Evolutionary conservation across 2,888 invertebrate species (phyloP).

Genomic region (Disparrhopalites patrizii): DNA sequence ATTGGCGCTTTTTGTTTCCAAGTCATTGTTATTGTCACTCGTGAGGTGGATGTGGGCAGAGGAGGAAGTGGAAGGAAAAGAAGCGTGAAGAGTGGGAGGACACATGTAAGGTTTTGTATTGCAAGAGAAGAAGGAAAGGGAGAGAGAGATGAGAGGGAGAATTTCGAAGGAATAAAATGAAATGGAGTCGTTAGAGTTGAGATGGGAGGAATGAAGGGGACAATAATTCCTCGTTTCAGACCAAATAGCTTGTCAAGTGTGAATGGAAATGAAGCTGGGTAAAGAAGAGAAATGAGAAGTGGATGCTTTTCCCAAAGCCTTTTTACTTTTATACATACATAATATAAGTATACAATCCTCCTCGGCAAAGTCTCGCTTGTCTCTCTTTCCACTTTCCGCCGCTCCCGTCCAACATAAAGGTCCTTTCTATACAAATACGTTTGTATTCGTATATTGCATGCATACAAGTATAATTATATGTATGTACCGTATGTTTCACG

Average conservation of each 20-base stretch:
- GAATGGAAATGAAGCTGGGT: background rate
- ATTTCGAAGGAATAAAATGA: constrained; percentile 2
- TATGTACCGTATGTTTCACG: too few species aligned
- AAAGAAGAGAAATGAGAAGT: constrained; percentile 6
- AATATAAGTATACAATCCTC: too few species aligned
- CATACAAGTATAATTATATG: background rate
- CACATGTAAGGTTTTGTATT: too few species aligned
- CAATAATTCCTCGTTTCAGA: constrained; percentile 13
- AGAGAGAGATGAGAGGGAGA: too few species aligned
- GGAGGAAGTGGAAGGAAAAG: too few species aligned
- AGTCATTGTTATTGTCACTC: too few species aligned
- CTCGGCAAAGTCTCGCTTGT: background rate
- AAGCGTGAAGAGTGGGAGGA: too few species aligned
- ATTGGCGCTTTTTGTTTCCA: too few species aligned
- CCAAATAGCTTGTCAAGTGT: background rate
- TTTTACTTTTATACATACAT: too few species aligned
- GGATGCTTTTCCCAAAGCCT: background rate
- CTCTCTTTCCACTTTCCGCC: background rate
- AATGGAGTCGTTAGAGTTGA: constrained; percentile 10
- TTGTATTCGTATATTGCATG: background rate
- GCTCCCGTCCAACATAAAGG: background rate
- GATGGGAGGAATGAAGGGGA: background rate
- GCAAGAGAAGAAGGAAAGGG: too few species aligned
- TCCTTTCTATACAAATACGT: background rate
- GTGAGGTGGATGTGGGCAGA: too few species aligned